These are phyloP conservation scores for Drosophila serrata DNA, from an alignment of 1,140 invertebrate genomes.

Conservation along the genomic window DNA sequence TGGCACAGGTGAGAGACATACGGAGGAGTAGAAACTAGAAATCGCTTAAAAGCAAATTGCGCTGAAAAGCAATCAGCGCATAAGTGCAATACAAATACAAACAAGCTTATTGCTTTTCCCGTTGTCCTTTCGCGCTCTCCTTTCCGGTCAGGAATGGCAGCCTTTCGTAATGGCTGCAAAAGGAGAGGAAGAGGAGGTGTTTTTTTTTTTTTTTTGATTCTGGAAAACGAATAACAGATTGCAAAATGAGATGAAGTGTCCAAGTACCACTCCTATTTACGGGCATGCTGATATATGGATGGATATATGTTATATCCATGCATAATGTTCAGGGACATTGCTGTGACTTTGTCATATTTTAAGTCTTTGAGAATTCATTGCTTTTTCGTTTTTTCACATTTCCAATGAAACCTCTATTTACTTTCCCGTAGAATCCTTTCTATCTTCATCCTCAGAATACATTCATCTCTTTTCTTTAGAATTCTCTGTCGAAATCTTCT, in stretches of 20 bases:
- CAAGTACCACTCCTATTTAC: slow-evolving; percentile 2
- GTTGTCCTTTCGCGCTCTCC: slow-evolving; percentile 47
- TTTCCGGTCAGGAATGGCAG: slow-evolving; percentile 49
- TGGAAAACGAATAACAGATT: slow-evolving; percentile 5
- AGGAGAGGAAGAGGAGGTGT: too few relatives aligned
- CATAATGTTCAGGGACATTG: too few relatives aligned
- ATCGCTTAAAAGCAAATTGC: slow-evolving; percentile 71
- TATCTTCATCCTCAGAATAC: not conserved
- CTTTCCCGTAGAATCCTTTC: not conserved
- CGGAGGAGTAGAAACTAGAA: slow-evolving; percentile 15
- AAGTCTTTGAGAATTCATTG: too few relatives aligned
- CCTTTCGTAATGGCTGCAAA: slow-evolving; percentile 5
- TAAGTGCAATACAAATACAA: slow-evolving; percentile 75
- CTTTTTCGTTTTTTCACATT: too few relatives aligned
- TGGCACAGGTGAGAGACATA: slow-evolving; percentile 6
- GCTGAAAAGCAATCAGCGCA: slow-evolving; percentile 73
- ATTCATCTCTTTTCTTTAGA: not conserved
- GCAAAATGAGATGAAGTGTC: slow-evolving; percentile 7
- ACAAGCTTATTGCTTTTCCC: slow-evolving; percentile 71
- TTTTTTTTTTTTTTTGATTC: not conserved
- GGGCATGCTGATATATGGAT: slow-evolving; percentile 6
- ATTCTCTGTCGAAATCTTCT: too few relatives aligned
- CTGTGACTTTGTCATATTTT: too few relatives aligned
- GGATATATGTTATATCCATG: not conserved
- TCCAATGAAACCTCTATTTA: too few relatives aligned